Conservation (phyloP, 2,797 vertebrate genomes). For the Gadopsis bispinosus region DNA sequence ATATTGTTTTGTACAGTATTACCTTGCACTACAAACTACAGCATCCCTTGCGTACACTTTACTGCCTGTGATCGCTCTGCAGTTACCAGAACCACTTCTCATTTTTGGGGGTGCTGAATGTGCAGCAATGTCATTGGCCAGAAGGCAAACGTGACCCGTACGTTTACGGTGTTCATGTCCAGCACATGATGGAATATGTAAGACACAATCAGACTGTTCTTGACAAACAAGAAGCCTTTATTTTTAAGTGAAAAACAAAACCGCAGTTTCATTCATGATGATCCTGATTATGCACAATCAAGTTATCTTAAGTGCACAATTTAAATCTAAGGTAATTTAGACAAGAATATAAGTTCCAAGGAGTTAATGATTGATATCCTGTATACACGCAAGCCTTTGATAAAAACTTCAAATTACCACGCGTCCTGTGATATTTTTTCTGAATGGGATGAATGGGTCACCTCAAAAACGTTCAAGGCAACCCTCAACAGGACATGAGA, state of each 20-base stretch:
- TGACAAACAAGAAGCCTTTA: slow-evolving; percentile 88
- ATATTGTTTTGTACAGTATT: background rate
- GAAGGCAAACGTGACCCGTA: background rate
- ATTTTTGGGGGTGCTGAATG: background rate
- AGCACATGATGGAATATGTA: slow-evolving; percentile 11
- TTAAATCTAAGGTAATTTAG: slow-evolving; percentile 81
- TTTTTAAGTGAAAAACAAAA: slow-evolving; percentile 83
- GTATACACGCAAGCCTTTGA: slow-evolving; percentile 80
- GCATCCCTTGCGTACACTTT: background rate
- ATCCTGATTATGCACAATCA: slow-evolving; percentile 85
- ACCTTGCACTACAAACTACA: background rate
- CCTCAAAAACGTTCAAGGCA: slow-evolving; percentile 71
- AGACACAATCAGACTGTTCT: slow-evolving; percentile 63
- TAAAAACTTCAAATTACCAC: slow-evolving; percentile 87
- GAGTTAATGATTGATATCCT: slow-evolving; percentile 80
- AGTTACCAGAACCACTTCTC: background rate
- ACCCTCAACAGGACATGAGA: slow-evolving; percentile 85
- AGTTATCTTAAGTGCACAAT: slow-evolving; percentile 81
- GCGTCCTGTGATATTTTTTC: slow-evolving; percentile 89
- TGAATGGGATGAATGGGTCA: slow-evolving; percentile 75
- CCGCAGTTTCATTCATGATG: slow-evolving; percentile 79
- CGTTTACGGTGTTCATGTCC: too few relatives aligned
- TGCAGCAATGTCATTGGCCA: background rate
- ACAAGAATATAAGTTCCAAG: slow-evolving; percentile 81
- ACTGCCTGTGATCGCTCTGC: background rate